phyloP scores from a whole-genome alignment of 2,797 vertebrate genomes.

The Halcyon leucocephala region DNA sequence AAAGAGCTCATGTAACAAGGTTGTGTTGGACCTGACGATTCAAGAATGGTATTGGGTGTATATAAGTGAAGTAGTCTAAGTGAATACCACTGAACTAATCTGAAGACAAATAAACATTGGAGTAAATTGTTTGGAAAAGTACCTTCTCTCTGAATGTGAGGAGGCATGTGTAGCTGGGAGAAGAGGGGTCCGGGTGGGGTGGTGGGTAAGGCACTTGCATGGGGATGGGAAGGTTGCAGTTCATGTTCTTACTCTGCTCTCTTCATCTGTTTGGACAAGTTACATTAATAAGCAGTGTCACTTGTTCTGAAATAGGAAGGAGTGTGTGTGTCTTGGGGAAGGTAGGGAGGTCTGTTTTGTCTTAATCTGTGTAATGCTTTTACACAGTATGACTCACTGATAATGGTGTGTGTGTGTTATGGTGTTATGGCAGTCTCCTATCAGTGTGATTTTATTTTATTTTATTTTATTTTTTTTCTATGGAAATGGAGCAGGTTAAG shows the following conservation, averaged over 20 bases:
- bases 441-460: neutral
- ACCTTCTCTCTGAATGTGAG: neutral
- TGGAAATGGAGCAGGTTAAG: neutral
- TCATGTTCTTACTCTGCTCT: neutral
- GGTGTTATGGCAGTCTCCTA: neutral
- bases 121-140: neutral
- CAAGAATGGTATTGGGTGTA: neutral
- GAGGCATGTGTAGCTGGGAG: neutral
- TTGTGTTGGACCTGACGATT: neutral
- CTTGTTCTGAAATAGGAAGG: neutral
- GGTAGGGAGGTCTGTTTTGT: neutral
- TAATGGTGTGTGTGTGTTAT: neutral
- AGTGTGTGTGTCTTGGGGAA: neutral
- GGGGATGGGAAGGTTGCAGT: accelerated
- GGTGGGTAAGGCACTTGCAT: accelerated
- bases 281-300: neutral
- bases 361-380: neutral
- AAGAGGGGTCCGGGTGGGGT: neutral
- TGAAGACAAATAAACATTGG: neutral
- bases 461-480: neutral
- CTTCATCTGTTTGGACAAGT: neutral
- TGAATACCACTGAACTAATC: neutral
- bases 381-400: neutral
- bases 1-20: neutral
- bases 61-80: neutral